These are phyloP conservation scores for Erynnis tages DNA, from an alignment of 2,888 invertebrate genomes.

Conservation along the genomic window DNA sequence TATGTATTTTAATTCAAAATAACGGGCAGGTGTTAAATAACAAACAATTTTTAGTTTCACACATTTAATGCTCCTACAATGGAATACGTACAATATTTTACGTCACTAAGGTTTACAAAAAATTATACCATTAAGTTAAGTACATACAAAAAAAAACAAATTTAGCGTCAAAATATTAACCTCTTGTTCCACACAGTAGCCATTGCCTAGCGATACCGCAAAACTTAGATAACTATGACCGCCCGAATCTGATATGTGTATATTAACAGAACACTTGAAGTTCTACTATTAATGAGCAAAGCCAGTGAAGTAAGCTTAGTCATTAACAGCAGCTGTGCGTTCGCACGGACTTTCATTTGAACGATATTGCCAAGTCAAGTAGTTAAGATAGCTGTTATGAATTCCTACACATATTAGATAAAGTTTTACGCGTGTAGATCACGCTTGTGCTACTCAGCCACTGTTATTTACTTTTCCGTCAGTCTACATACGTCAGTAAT, in stretches of 20 bases:
- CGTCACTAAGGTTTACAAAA: too few species aligned
- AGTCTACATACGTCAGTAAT: too few species aligned
- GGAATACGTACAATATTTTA: too few species aligned
- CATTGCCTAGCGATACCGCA: neutral
- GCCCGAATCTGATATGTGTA: constrained; percentile 28
- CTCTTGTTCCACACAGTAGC: too few species aligned
- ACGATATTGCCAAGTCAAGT: constrained; percentile 47
- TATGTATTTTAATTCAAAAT: too few species aligned
- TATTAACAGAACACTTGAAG: constrained; percentile 46
- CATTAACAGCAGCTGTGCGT: constrained; percentile 59
- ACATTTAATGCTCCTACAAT: too few species aligned
- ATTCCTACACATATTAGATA: constrained; percentile 55
- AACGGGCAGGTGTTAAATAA: too few species aligned
- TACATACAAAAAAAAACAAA: too few species aligned
- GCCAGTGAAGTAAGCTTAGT: constrained; percentile 58
- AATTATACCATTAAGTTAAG: too few species aligned
- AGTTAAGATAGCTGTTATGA: constrained; percentile 65
- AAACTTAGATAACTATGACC: neutral
- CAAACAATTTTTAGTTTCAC: too few species aligned
- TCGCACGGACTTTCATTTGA: constrained; percentile 67
- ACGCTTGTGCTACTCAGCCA: constrained; percentile 5
- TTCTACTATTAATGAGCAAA: constrained; percentile 71
- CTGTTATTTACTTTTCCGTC: neutral
- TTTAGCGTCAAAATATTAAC: too few species aligned
- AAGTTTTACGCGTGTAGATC: constrained; percentile 25